Conservation (phyloP, 1,140 invertebrate species). For the Drosophila athabasca region DNA sequence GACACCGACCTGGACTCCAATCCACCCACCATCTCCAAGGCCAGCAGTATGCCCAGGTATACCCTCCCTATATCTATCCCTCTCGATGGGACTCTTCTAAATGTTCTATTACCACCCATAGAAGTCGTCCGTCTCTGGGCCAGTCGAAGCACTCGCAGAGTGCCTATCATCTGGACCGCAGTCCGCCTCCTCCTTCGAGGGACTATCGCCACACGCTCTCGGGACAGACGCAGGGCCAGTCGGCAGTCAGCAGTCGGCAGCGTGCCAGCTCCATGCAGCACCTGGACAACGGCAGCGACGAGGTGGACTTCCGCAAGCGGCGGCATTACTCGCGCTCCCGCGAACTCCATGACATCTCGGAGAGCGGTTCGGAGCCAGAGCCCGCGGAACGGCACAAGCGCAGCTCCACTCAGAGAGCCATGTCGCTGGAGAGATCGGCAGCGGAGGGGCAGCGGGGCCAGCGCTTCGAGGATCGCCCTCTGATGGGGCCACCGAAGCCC, state of each 20-base stretch:
- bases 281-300: slow-evolving; percentile 73
- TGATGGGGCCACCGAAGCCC: slow-evolving; percentile 77
- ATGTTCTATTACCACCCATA: neutral
- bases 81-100: no score
- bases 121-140: slow-evolving; percentile 64
- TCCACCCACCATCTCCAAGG: slow-evolving; percentile 84
- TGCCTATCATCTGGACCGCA: slow-evolving; percentile 77
- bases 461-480: slow-evolving; percentile 51
- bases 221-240: slow-evolving; percentile 21
- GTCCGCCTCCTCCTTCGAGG: slow-evolving; percentile 58
- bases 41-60: slow-evolving; percentile 85
- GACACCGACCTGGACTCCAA: slow-evolving; percentile 91
- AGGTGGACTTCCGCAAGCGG: slow-evolving; percentile 78
- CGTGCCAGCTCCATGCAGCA: slow-evolving; percentile 82
- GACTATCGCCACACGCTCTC: slow-evolving; percentile 61
- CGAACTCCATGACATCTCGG: slow-evolving; percentile 79
- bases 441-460: slow-evolving; percentile 36
- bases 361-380: slow-evolving; percentile 83
- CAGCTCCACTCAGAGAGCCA: slow-evolving; percentile 56
- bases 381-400: slow-evolving; percentile 71
- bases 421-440: slow-evolving; percentile 70
- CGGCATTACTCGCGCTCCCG: slow-evolving; percentile 80
- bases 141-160: slow-evolving; percentile 80
- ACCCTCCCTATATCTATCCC: neutral
- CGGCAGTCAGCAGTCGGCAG: slow-evolving; percentile 40